Base-by-base conservation (phyloP, 2,113 vertebrate genomes). In the Thermophis baileyi region DNA sequence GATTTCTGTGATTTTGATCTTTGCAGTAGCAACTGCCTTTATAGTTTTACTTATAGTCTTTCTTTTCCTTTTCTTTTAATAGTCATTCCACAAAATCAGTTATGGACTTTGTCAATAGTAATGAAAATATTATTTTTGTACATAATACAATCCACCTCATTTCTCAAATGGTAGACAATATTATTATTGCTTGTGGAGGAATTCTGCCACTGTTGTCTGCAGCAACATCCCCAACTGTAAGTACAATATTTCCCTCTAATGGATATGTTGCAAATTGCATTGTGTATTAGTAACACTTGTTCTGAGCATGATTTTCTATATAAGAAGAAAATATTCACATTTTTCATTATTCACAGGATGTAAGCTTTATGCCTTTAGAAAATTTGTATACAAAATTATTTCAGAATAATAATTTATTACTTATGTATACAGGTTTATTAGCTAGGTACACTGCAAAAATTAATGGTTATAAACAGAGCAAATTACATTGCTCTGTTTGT, bases 81-180 rank as follows among this genome's bases (percentile, higher is more conserved):
- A 99, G 99, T 98, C 99, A 99, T 97, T 99, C 99, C 50, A 99
- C 99, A 55, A 99, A 99, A 96, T 99, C 99, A 27, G 99, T 99
- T 93, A 99, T 99, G 99, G 99, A 99, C 97, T 99, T 99, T 94
- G 99, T 99, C 97, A 99, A 99, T 98, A 99, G 99, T 98, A 99
- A 99, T 96, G 99, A 99, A 97, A 99, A 99, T 97, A 99, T 99
- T 97, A 99, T 99, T 98, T 99, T 99, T 97, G 99, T 99, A 96
- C 99, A 99, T 98, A 99, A 99, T 98, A 99, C 99, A 90, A 99
- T 99, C 97, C 99, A 99, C 98, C 99, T 99, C 96, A 99, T 99
- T 97, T 99, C 99, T 96, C 99, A 99, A 98, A 99, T 99, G 99
- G 99, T 99, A 96, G 99, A 99, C 98, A 99, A 99, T 97, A 99